Evolutionary conservation across 35 echinoderm and acorn worm species (phyloP), one percentile per base, ranked within the genome.

Genomic region (Apostichopus californicus): DNA sequence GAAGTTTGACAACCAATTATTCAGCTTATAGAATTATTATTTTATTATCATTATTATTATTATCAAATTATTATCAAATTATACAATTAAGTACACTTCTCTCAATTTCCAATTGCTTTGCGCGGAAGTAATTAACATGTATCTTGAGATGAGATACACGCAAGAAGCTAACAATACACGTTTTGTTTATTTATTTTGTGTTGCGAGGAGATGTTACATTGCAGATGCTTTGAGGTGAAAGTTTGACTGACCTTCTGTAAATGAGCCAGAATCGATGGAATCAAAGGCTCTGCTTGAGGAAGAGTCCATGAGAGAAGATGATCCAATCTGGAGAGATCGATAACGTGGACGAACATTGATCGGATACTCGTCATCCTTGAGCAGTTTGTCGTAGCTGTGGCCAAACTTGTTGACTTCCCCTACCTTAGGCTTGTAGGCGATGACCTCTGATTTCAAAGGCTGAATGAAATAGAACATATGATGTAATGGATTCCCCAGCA

Each of bases 351-450:
- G 66, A 6, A 94, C 54, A 77, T 84, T 90, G 56, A 96, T 94
- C 5, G 97, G 80, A 13, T 91, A 93, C 56, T 96, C 97, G 15
- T 94, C 95, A 57, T 98, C 97, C 17, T 91, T 81, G 64, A 94
- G 88, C 64, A 98, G 93, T 26, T 73, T 92, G 87, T 98, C 97
- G n/a, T 96, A 83, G 83, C 85, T 94, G 64, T 91, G 81, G 25
- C 97, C 97, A 46, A 92, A 94, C 75, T 93, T 94, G 90, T 95
- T 99, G 60, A 96, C 80, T 54, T 99, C 97, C 2, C 80, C 90
- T 34, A 99, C 95, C 91, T 99, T 99, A 13, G 95, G 93, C 46
- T 95, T 96, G 95, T 98, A 96, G 61, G 93, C 97, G 61, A 89
- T 87, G 9, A 96, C 94, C 17, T 98, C 97, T n/a, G 94, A 56